Base-by-base conservation (phyloP, 2,888 invertebrate genomes). In the Hirtodrosophila trivittata region DNA sequence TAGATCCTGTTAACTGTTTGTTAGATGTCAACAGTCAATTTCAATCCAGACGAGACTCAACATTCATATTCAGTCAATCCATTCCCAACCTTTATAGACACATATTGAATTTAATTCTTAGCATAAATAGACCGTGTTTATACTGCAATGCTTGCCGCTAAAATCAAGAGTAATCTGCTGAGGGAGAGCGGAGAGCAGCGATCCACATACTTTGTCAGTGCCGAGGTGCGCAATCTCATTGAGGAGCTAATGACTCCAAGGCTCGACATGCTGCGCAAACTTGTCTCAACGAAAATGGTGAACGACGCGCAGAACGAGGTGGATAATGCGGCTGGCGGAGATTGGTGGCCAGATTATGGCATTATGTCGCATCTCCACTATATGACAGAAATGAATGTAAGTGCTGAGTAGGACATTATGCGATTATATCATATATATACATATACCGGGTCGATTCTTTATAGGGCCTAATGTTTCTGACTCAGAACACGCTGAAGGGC, bases 261-360 rank as follows among this genome's bases (percentile, higher is more conserved):
- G 7, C 12, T 57, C 3, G 42, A 14, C 1, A 12, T 37, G 7
- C 13, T 75, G 6, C 12, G 25, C 1, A 25, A 42, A 14, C 54
- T 75, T 7, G 10, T 66, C 1, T 9, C 10, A 6, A 60, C 55
- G 0, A 56, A 47, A 10, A 58, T 75, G 28, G 26, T 58, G 1
- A 32, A 68, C 0, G 38, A 56, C 16, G 18, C 25, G 1, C 18
- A 16, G 14, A 42, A 43, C 13, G 30, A n/a, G n/a, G 38, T 35
- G 18, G 50, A 41, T 0, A 21, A 28, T 2, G 37, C 49, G 1
- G 8, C 10, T 9, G 45, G 1, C 3, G 43, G 8, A 0, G 69
- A 74, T 32, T 78, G 75, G 62, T 71, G 66, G 62, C 71, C 75
- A 1, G 75, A 75, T 6, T 75, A 77, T 16, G 21, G 42, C 3